A percentile compares a stretch with the other conserved stretches of the same genome.
These are phyloP conservation scores for Ladona fulva DNA, from an alignment of 1,140 invertebrate species.

Conservation along the genomic window DNA sequence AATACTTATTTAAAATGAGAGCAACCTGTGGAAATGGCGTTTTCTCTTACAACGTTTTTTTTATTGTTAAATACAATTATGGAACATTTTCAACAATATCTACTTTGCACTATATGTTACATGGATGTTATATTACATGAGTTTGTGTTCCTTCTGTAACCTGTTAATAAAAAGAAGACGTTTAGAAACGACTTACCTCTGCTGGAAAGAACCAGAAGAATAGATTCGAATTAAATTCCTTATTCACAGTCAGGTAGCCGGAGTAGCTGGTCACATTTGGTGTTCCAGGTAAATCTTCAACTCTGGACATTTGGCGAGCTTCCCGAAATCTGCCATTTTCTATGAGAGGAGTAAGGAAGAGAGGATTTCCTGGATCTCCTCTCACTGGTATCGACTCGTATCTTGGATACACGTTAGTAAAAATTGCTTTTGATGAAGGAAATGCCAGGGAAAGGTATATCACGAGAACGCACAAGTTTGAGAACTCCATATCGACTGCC, in stretches of 20 bases:
- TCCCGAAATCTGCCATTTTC: slow-evolving; percentile 39
- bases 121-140: no score
- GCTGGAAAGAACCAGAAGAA: slow-evolving; percentile 88
- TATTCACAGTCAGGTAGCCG: slow-evolving; percentile 67
- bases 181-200: slow-evolving; percentile 28
- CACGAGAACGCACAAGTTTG: no score
- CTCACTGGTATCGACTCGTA: neutral
- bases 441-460: no score
- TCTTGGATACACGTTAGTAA: neutral
- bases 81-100: no score
- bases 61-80: no score
- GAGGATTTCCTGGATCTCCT: slow-evolving; percentile 39
- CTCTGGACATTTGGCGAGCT: slow-evolving; percentile 29
- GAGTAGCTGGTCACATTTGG: slow-evolving; percentile 44
- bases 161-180: no score
- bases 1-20: no score
- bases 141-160: no score
- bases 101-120: no score
- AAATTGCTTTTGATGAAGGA: neutral
- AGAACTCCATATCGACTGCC: no score
- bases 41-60: no score
- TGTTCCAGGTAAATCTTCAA: slow-evolving; percentile 20
- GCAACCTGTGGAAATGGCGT: no score
- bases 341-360: slow-evolving; percentile 44
- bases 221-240: slow-evolving; percentile 65